phyloP scores from a whole-genome alignment of 2,888 invertebrate species.

The Dryobotodes eremita region DNA sequence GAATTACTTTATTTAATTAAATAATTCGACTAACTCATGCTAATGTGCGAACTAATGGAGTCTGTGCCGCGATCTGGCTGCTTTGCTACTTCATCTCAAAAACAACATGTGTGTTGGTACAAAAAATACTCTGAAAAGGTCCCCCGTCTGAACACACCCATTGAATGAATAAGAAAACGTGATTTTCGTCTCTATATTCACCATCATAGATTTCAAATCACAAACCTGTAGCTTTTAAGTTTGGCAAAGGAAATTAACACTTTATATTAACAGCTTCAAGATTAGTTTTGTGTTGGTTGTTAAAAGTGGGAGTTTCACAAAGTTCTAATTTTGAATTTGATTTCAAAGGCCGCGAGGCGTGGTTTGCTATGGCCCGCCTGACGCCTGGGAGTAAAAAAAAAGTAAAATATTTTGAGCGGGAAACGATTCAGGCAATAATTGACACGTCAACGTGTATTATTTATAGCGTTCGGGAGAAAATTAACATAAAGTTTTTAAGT shows the following conservation, averaged over 20 bases:
- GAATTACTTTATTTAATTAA: conserved; percentile 90
- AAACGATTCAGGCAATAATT: conserved; percentile 87
- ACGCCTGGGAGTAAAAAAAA: conserved; percentile 65
- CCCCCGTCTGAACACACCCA: conserved; percentile 78
- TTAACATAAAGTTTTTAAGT: conserved; percentile 85
- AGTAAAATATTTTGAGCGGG: conserved; percentile 76
- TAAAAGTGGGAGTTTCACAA: conserved; percentile 75
- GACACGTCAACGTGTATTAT: conserved; percentile 88
- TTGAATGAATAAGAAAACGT: conserved; percentile 44
- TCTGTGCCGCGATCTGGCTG: conserved; percentile 87
- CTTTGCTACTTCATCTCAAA: conserved; percentile 75
- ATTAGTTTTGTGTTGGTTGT: conserved; percentile 65
- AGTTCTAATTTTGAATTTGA: conserved; percentile 75
- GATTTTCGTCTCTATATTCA: conserved; percentile 72
- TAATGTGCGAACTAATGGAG: conserved; percentile 91
- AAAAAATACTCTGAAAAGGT: conserved; percentile 80
- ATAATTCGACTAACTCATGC: conserved; percentile 89
- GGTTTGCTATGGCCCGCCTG: conserved; percentile 78
- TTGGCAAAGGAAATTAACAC: conserved; percentile 67
- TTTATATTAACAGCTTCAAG: conserved; percentile 68
- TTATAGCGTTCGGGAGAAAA: conserved; percentile 85
- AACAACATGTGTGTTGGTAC: conserved; percentile 81
- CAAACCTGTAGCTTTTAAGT: conserved; percentile 33
- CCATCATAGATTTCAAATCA: conserved; percentile 68
- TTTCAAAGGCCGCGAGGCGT: conserved; percentile 79